phyloP scores from a whole-genome alignment of 64 coral and sea anemone species.

The Montipora capricornis region DNA sequence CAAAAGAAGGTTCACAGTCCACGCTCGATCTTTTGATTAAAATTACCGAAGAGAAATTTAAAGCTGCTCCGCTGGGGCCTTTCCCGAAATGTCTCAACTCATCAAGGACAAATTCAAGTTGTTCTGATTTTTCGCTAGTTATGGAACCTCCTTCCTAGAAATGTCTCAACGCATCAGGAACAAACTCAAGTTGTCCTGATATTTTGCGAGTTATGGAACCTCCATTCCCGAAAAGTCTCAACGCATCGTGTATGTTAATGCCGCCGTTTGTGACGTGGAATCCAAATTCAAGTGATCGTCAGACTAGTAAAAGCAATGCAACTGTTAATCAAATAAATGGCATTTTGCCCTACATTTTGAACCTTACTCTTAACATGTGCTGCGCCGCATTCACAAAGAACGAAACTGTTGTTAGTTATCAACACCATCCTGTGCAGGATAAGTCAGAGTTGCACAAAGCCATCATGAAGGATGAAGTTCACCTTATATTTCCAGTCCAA shows the following conservation, averaged over 20 bases:
- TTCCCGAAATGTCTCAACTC: too few relatives aligned
- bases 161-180: too few relatives aligned
- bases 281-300: neutral
- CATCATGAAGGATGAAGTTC: neutral
- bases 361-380: neutral
- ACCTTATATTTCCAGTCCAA: neutral
- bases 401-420: neutral
- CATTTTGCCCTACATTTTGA: neutral
- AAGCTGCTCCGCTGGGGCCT: too few relatives aligned
- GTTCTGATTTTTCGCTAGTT: too few relatives aligned
- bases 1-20: too few relatives aligned
- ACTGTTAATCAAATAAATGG: neutral
- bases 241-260: neutral
- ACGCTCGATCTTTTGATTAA: too few relatives aligned
- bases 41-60: too few relatives aligned
- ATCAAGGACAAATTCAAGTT: too few relatives aligned
- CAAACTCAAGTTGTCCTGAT: too few relatives aligned
- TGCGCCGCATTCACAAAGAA: neutral
- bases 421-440: neutral
- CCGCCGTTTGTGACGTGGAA: neutral
- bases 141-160: too few relatives aligned
- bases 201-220: too few relatives aligned
- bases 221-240: neutral
- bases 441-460: neutral
- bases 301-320: neutral